Base-by-base conservation (phyloP, 2,888 invertebrate genomes). In the Ptychoptera albimana region DNA sequence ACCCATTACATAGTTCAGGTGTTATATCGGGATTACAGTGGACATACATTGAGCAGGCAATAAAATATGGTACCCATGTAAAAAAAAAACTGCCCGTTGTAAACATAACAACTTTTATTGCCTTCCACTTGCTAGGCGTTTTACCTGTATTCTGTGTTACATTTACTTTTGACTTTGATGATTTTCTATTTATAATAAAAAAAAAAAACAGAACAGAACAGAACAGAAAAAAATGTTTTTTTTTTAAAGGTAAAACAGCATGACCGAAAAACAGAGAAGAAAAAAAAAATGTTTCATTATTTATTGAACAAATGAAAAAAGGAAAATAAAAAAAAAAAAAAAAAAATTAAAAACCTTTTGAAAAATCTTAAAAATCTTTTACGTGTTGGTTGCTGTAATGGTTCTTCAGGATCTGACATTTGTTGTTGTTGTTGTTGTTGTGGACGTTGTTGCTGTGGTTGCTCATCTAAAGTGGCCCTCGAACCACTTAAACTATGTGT, bases 1-100 rank as follows among this genome's bases (percentile, higher is more conserved):
- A 55, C 8, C 64, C 56, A 39, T 70, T 60, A 56, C 77, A 76
- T 46, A 60, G 62, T 3, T 60, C 59, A 49, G 69, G 68, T 0
- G 59, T 64, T 2, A 60, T 50, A 49, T 70, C 64, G 2, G 67
- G 62, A 51, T 71, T 67, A 50, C 74, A 74, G 43, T 70, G 64
- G 1, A 70, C 71, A 53, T 69, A 76, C 47, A 73, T 60, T 42
- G 69, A 66, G 3, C 72, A 70, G 3, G 68, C 63, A n/a, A 75
- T 57, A 51, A 77, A 77, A 53, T 72, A 77, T 1, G 77, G 78
- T 32, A 54, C 60, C 78, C 78, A 78, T 1, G 77, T 75, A 7
- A 73, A 53, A 49, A 77, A 58, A 52, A 77, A 74, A 52, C 74
- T 72, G 2, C 73, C 71, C 1, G 74, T 71, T 12, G 77, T 77